These are phyloP conservation scores for Tetrax tetrax DNA, from an alignment of 2,113 vertebrate species.

Conservation along the genomic window DNA sequence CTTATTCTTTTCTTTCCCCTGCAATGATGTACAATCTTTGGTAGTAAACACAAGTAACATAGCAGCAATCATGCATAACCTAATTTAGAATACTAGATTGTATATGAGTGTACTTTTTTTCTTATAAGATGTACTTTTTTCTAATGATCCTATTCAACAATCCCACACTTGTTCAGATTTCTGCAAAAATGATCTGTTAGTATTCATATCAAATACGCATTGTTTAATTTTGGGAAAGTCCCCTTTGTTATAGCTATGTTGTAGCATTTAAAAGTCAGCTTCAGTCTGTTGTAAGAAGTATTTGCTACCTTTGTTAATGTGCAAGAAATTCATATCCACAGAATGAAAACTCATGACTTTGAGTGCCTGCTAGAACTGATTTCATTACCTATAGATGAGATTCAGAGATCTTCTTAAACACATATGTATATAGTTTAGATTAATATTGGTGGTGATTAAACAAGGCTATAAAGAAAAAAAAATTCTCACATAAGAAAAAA, in stretches of 20 bases:
- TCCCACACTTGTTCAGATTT: not conserved
- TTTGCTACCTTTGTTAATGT: not conserved
- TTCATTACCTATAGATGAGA: not conserved
- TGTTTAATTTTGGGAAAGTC: not conserved
- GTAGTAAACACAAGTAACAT: not conserved
- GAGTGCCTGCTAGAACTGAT: not conserved
- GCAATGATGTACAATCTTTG: not conserved
- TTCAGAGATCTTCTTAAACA: not conserved
- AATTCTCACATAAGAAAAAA: not conserved
- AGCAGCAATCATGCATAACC: not conserved
- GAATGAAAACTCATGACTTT: not conserved
- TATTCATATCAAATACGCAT: not conserved
- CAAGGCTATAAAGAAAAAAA: not conserved
- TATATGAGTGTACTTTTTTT: not conserved
- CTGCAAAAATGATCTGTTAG: not conserved
- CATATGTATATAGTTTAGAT: not conserved
- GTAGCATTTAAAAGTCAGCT: not conserved
- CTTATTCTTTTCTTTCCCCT: not conserved
- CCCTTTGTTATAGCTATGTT: not conserved
- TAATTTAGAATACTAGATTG: not conserved
- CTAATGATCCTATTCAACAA: not conserved
- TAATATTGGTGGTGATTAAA: not conserved
- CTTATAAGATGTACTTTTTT: not conserved
- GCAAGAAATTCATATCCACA: not conserved
- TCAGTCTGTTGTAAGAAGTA: not conserved